Percentiles rank a stretch among this genome's conserved stretches.
Conservation (phyloP, 1,140 invertebrate genomes). For the Tetragnatha versicolor region DNA sequence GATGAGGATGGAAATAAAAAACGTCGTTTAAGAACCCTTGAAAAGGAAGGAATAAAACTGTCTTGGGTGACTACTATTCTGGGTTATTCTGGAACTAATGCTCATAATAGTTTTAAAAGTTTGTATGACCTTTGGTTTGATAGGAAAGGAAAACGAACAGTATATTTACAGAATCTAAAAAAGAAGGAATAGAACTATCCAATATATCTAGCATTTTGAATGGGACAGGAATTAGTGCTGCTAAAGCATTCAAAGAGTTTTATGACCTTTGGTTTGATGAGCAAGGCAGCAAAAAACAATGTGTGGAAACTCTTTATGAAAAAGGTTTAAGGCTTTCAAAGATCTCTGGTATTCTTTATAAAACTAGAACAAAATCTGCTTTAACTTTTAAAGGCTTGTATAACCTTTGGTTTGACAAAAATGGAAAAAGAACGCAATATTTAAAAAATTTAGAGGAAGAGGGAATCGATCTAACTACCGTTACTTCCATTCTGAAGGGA, state of each 20-base stretch:
- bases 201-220: background rate
- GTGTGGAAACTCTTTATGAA: background rate
- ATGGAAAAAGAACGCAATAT: constrained; percentile 18
- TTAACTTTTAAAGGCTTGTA: constrained; percentile 1
- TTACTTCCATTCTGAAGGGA: no score
- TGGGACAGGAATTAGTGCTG: constrained; percentile 3
- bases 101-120: background rate
- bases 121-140: constrained; percentile 5
- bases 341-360: background rate
- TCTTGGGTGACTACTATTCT: background rate
- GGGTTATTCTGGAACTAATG: background rate
- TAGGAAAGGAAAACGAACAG: background rate
- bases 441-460: no score
- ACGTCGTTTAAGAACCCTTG: background rate
- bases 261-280: no score
- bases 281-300: background rate
- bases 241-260: constrained; percentile 6
- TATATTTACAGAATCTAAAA: background rate
- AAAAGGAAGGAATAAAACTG: background rate
- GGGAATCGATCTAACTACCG: no score
- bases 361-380: background rate
- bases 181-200: background rate
- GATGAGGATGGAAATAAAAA: constrained; percentile 1
- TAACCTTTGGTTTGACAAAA: constrained; percentile 3
- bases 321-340: background rate